Conservation (phyloP, 2,797 vertebrate species). For the Euphonia xanthogaster region DNA sequence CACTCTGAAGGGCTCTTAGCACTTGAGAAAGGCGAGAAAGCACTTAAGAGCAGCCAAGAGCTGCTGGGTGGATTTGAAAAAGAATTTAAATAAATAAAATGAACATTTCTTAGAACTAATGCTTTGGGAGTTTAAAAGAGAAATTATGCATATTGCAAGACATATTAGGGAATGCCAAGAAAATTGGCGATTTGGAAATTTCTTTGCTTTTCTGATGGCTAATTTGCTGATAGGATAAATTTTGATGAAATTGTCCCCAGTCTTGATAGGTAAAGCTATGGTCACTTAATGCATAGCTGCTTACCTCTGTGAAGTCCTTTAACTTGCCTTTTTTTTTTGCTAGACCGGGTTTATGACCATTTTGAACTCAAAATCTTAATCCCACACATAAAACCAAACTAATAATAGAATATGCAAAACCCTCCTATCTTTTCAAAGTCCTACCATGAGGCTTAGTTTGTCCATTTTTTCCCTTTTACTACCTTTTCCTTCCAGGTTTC, state of each 20-base stretch:
- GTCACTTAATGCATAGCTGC: background rate
- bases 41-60: background rate
- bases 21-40: background rate
- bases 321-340: background rate
- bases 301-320: background rate
- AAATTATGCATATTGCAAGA: slow-evolving; percentile 5
- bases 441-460: background rate
- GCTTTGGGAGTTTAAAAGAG: background rate
- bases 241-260: background rate
- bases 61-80: background rate
- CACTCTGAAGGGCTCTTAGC: slow-evolving; percentile 45
- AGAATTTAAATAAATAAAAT: background rate
- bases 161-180: background rate
- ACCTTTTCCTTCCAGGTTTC: background rate
- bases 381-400: background rate
- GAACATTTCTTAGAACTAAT: background rate
- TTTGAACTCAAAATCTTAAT: background rate
- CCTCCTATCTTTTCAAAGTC: background rate
- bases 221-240: background rate
- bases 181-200: background rate
- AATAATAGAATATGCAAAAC: background rate
- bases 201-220: background rate
- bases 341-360: background rate
- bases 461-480: background rate
- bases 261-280: background rate